A percentile compares a stretch with the other conserved stretches of the same genome.
These are phyloP conservation scores for Pediacus dermestoides DNA, from an alignment of 2,888 invertebrate species.

Conservation along the genomic window DNA sequence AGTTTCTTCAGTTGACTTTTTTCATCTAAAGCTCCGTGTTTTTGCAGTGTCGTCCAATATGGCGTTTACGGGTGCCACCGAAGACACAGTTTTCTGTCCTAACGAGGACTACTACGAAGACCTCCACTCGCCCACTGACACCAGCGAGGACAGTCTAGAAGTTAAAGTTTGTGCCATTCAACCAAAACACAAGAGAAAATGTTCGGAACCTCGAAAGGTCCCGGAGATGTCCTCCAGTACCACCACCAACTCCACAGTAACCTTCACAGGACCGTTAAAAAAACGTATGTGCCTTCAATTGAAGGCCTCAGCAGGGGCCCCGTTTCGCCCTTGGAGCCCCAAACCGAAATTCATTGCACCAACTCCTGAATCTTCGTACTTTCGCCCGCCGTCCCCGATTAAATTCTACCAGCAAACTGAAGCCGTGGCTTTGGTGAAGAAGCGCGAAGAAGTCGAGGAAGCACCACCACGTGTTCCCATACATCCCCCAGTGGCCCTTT, in stretches of 20 bases:
- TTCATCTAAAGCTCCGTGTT: conserved; percentile 11
- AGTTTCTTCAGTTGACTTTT: too few species aligned
- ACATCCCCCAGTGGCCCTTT: conserved; percentile 36
- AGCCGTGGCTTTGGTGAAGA: conserved; percentile 39
- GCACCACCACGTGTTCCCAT: conserved; percentile 42
- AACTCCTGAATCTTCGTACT: conserved; percentile 28
- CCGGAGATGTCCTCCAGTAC: too few species aligned
- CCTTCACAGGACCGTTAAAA: conserved; percentile 59
- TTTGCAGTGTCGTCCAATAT: conserved; percentile 51
- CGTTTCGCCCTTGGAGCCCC: conserved; percentile 66
- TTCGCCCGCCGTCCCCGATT: conserved; percentile 42
- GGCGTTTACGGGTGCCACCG: conserved; percentile 47
- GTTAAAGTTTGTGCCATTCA: conserved; percentile 60
- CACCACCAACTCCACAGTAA: conserved; percentile 51
- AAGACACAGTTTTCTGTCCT: conserved; percentile 68
- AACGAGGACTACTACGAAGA: conserved; percentile 58
- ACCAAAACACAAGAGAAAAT: conserved; percentile 62
- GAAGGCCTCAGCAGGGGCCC: conserved; percentile 48
- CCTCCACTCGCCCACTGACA: conserved; percentile 60
- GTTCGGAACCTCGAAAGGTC: conserved; percentile 59
- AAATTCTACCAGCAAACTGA: conserved; percentile 25
- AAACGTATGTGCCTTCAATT: conserved; percentile 63
- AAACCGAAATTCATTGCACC: conserved; percentile 14
- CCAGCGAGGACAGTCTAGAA: conserved; percentile 64
- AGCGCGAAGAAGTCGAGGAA: conserved; percentile 22